Percentiles rank a stretch among this genome's conserved stretches.
These are phyloP conservation scores for Pitangus sulphuratus DNA, from an alignment of 2,797 vertebrate genomes.

Conservation along the genomic window DNA sequence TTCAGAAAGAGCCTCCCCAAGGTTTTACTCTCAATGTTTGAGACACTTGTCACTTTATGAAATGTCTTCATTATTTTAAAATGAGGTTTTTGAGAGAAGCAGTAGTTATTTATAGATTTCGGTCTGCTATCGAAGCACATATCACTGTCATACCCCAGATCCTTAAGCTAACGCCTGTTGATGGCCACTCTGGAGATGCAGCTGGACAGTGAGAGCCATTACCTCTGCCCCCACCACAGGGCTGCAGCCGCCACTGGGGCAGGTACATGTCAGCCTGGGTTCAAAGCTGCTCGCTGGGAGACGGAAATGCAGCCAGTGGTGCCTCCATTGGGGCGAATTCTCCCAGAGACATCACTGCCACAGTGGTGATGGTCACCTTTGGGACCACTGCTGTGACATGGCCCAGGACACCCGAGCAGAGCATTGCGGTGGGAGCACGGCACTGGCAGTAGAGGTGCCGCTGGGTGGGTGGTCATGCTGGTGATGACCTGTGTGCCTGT, in stretches of 20 bases:
- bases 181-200: background rate
- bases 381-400: accelerated
- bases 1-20: background rate
- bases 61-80: constrained; percentile 52
- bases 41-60: constrained; percentile 22
- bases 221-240: background rate
- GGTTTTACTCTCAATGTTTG: background rate
- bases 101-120: constrained; percentile 54
- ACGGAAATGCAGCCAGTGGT: background rate
- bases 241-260: accelerated
- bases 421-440: background rate
- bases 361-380: accelerated
- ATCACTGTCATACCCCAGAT: background rate
- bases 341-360: background rate
- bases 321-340: accelerated
- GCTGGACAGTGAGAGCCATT: background rate
- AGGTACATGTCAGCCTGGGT: accelerated
- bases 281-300: accelerated
- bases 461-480: accelerated
- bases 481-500: accelerated
- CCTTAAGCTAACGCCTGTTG: background rate
- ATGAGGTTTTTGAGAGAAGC: background rate
- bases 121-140: constrained; percentile 22
- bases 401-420: accelerated
- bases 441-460: background rate